Conservation (phyloP, 1,140 invertebrate species). For the Oppia nitens region DNA sequence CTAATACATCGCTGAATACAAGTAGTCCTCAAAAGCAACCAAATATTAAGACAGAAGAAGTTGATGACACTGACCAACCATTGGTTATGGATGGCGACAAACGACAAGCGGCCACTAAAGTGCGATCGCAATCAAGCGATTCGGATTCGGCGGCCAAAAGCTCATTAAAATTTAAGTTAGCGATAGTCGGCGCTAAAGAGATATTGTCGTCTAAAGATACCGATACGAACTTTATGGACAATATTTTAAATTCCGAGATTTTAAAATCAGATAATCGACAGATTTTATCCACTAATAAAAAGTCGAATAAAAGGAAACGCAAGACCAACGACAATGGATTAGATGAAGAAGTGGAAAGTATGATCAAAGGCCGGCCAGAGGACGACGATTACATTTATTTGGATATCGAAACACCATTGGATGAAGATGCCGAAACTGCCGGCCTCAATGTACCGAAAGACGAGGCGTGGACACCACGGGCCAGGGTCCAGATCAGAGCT, state of each 20-base stretch:
- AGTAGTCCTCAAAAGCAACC: not conserved
- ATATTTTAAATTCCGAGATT: too few relatives aligned
- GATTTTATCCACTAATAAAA: not conserved
- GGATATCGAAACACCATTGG: slow-evolving; percentile 2
- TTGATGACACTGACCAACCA: not conserved
- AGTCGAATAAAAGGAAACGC: not conserved
- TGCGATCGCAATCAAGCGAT: not conserved
- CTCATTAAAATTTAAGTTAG: not conserved
- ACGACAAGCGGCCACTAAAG: not conserved
- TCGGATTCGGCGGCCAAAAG: not conserved
- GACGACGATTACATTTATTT: slow-evolving; percentile 10
- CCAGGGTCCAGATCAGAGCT: not conserved
- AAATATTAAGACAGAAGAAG: not conserved
- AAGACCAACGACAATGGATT: not conserved
- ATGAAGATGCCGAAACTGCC: not conserved
- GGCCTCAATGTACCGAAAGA: not conserved
- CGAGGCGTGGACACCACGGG: slow-evolving; percentile 5
- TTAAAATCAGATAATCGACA: not conserved
- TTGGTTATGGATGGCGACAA: not conserved
- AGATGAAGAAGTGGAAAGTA: slow-evolving; percentile 4
- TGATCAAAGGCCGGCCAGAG: slow-evolving; percentile 2
- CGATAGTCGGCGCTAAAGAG: not conserved
- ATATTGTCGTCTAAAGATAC: not conserved
- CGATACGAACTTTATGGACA: not conserved
- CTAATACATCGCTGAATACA: not conserved